Evolutionary conservation across 2,113 vertebrate genomes (phyloP).

Genomic region (Megalops atlanticus): DNA sequence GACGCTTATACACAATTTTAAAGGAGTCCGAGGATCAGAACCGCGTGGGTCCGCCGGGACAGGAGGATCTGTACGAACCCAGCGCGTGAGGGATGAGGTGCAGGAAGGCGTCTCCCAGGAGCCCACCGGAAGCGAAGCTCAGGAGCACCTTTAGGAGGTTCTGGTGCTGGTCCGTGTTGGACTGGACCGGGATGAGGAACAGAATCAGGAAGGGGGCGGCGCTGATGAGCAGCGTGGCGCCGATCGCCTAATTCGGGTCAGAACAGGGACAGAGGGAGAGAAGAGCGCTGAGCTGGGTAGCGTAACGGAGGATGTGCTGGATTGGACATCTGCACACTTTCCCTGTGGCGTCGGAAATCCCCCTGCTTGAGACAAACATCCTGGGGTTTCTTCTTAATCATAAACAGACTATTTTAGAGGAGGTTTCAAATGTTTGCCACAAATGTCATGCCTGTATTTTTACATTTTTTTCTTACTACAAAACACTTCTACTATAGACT

Average conservation of each 20-base stretch:
- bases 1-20: too few relatives aligned
- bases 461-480: not conserved
- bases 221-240: slow-evolving; percentile 86
- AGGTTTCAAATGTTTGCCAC: not conserved
- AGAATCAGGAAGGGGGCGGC: slow-evolving; percentile 87
- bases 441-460: not conserved
- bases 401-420: not conserved
- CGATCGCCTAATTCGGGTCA: slow-evolving; percentile 70
- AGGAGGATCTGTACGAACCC: slow-evolving; percentile 56
- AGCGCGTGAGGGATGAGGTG: slow-evolving; percentile 91
- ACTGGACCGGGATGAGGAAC: slow-evolving; percentile 88
- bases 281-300: not conserved
- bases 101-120: slow-evolving; percentile 88
- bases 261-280: not conserved
- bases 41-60: not conserved
- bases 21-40: not conserved
- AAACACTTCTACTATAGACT: too few relatives aligned
- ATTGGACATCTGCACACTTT: too few relatives aligned
- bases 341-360: not conserved
- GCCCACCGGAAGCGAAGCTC: slow-evolving; percentile 86
- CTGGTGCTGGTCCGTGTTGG: slow-evolving; percentile 83
- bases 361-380: too few relatives aligned
- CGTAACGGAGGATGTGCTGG: too few relatives aligned
- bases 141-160: slow-evolving; percentile 85
- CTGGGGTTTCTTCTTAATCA: too few relatives aligned